Evolutionary conservation across 2,888 invertebrate species (phyloP), one percentile per base, ranked within the genome.

Genomic region (Disparrhopalites patrizii): DNA sequence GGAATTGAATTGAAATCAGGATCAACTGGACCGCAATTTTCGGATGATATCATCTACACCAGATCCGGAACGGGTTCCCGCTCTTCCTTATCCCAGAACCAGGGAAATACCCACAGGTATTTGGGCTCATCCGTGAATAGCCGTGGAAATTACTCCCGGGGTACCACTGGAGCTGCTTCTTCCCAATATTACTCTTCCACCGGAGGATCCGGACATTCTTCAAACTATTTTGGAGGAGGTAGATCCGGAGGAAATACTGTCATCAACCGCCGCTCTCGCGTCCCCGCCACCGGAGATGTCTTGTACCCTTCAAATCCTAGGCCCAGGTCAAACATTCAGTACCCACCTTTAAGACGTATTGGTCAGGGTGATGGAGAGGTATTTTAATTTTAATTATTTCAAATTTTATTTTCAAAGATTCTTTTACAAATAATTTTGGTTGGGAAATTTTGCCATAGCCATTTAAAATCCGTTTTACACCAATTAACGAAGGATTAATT

Each of bases 361-460:
- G 73, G 73, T 8, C 67, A 67, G 38, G 75, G 75, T 30, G 72
- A 74, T 54, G 73, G 73, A 54, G 71, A 74, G 66, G 75, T 74
- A 63, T 65, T 36, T 36, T 13, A 36, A 36, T 36, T 36, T 36
- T 36, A 36, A 13, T 40, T 18, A n/a, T 5, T 40, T 40, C 13
- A 3, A 40, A 4, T 40, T 40, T 3, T n/a, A 10, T 8, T 18
- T 40, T 40, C 3, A 13, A 3, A 40, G 40, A 40, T 3, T 40
- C 10, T 18, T 40, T 40, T 10, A n/a, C n/a, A n/a, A n/a, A n/a
- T n/a, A n/a, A n/a, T n/a, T n/a, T n/a, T n/a, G n/a, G n/a, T n/a
- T n/a, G n/a, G n/a, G n/a, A n/a, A n/a, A n/a, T n/a, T n/a, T n/a
- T n/a, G n/a, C n/a, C n/a, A n/a, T n/a, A n/a, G n/a, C n/a, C n/a